phyloP scores from a whole-genome alignment of 2,113 vertebrate species.

The Leucopsar rothschildi region DNA sequence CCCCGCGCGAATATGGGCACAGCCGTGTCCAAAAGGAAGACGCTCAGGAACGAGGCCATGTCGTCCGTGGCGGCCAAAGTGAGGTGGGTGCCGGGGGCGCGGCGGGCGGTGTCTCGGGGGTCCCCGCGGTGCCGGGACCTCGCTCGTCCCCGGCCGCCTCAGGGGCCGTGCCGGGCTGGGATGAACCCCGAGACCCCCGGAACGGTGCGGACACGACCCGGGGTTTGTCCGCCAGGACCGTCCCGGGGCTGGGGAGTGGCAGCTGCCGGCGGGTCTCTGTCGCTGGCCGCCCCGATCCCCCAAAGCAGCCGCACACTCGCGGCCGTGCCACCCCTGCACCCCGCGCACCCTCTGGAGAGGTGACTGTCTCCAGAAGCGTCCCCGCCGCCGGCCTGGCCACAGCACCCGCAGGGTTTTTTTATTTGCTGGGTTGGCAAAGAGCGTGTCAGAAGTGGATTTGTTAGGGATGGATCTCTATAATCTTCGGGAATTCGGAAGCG shows the following conservation, averaged over 20 bases:
- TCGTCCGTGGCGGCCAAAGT: conserved; percentile 95
- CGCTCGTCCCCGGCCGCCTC: neutral
- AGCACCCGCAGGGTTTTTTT: neutral
- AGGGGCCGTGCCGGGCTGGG: neutral
- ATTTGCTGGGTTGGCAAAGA: neutral
- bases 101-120: neutral
- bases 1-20: conserved; percentile 85
- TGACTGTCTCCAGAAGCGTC: neutral
- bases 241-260: neutral
- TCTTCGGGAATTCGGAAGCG: neutral
- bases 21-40: conserved; percentile 91
- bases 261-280: neutral
- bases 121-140: neutral
- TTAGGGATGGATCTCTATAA: neutral
- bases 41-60: conserved; percentile 88
- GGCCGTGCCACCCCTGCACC: accelerated
- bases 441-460: neutral
- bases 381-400: neutral
- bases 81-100: conserved; percentile 76
- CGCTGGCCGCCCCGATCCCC: neutral
- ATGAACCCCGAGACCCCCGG: neutral
- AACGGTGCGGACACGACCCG: neutral
- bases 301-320: accelerated
- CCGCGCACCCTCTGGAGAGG: neutral
- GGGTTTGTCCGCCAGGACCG: neutral